Base-by-base conservation (phyloP, 1,140 invertebrate genomes). In the Mamestra configurata region DNA sequence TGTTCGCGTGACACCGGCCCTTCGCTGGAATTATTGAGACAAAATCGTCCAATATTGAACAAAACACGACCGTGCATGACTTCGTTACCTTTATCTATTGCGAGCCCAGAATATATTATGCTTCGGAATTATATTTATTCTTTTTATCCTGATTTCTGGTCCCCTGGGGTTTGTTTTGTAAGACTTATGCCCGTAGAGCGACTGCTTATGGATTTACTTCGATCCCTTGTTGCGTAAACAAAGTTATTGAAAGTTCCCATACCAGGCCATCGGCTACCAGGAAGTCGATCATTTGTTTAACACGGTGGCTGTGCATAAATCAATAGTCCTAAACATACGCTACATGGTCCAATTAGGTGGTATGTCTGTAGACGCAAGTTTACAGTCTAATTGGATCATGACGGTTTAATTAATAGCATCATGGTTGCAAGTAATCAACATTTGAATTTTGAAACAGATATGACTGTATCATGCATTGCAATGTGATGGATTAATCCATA, bases 1-100 rank as follows among this genome's bases (percentile, higher is more conserved):
- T 83, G 88, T 88, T 93, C 90, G 91, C 92, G 92, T 94, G 92
- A 94, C 92, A 89, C 80, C 46, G 77, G 75, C 79, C 79, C 78
- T 79, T 55, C 73, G 80, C 75, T 73, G 66, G 77, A 85, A 84
- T 86, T 86, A 86, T 86, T 84, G 75, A 78, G 76, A 82, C 78
- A 80, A 80, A 84, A 79, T 84, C 81, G 84, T 83, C 84, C 84
- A 92, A 90, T 90, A 90, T 90, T 92, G 85, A 86, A 84, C 80
- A 79, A 80, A 82, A 87, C 84, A 84, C 83, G 86, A 78, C 81
- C 77, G 73, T 78, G 80, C 84, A 90, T 83, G 83, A 81, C 85
- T 89, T 87, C 87, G 85, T 88, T 89, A 88, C 82, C 61, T 73
- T 84, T 86, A 88, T 85, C 82, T 79, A 68, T 66, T 75, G 18